These are phyloP conservation scores for Bucorvus abyssinicus DNA, from an alignment of 2,797 vertebrate species.

Conservation along the genomic window DNA sequence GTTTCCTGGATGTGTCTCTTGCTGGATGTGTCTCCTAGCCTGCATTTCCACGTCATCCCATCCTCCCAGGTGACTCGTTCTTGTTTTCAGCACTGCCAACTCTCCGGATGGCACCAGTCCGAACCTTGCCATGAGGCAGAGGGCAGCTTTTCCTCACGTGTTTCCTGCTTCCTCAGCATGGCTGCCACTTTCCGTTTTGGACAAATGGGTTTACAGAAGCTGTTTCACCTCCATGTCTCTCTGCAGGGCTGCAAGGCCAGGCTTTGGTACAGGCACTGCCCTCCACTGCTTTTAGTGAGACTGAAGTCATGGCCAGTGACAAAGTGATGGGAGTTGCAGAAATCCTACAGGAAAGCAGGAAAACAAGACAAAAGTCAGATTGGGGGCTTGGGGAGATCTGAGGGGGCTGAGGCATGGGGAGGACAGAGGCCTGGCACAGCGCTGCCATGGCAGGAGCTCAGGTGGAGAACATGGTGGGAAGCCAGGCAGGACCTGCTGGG, in stretches of 20 bases:
- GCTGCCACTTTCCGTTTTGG: not conserved
- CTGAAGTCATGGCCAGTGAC: not conserved
- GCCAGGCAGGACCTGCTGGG: not conserved
- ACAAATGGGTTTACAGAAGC: not conserved
- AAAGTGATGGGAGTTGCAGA: not conserved
- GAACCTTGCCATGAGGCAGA: not conserved
- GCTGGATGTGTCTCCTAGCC: not conserved
- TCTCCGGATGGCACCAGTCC: not conserved
- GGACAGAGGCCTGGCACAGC: accelerated
- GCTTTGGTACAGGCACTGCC: not conserved
- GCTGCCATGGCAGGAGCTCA: accelerated
- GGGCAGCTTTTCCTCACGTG: not conserved
- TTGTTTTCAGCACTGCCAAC: not conserved
- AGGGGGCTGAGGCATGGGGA: not conserved
- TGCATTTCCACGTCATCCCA: not conserved
- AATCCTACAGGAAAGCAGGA: not conserved
- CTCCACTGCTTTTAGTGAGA: not conserved
- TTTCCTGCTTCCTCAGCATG: not conserved
- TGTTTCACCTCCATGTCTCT: not conserved
- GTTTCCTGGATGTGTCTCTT: not conserved
- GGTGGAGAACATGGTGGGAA: not conserved
- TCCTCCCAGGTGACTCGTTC: not conserved
- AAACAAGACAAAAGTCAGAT: not conserved
- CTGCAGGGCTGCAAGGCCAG: accelerated
- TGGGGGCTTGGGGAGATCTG: too few relatives aligned